Evolutionary conservation across 2,797 vertebrate species (phyloP).

Genomic region (Coluber constrictor): DNA sequence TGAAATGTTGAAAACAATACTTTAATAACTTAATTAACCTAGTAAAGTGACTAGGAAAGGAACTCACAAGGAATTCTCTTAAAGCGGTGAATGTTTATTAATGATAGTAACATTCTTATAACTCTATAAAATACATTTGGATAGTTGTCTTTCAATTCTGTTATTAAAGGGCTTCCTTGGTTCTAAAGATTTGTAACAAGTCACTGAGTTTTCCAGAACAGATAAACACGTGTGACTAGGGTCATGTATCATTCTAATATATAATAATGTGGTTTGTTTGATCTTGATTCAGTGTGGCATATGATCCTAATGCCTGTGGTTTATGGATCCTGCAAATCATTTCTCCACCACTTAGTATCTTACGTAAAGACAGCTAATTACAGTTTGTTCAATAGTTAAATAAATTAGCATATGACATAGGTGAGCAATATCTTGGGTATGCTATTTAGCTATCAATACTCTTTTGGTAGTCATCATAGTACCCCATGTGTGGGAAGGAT

Average conservation of each 20-base stretch:
- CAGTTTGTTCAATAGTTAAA: background rate
- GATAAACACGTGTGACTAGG: background rate
- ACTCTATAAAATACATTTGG: slow-evolving; percentile 18
- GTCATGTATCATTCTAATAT: background rate
- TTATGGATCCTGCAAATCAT: background rate
- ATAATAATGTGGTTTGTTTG: background rate
- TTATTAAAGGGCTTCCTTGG: background rate
- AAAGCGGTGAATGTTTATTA: slow-evolving; percentile 4
- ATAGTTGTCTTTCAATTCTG: background rate
- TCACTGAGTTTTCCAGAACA: background rate
- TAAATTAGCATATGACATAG: background rate
- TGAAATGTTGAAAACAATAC: slow-evolving; percentile 46
- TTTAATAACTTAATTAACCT: slow-evolving; percentile 49
- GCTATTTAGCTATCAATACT: background rate
- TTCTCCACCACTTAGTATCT: background rate
- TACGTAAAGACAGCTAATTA: background rate
- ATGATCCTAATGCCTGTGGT: background rate
- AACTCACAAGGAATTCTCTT: background rate
- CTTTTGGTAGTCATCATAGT: background rate
- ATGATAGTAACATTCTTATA: background rate
- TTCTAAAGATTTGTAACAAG: background rate
- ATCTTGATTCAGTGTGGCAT: background rate
- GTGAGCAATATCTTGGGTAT: background rate
- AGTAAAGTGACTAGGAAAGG: slow-evolving; percentile 28
- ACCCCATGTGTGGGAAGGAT: background rate